Evolutionary conservation across 2,797 vertebrate species (phyloP).

Genomic region (Arnoldichthys spilopterus): DNA sequence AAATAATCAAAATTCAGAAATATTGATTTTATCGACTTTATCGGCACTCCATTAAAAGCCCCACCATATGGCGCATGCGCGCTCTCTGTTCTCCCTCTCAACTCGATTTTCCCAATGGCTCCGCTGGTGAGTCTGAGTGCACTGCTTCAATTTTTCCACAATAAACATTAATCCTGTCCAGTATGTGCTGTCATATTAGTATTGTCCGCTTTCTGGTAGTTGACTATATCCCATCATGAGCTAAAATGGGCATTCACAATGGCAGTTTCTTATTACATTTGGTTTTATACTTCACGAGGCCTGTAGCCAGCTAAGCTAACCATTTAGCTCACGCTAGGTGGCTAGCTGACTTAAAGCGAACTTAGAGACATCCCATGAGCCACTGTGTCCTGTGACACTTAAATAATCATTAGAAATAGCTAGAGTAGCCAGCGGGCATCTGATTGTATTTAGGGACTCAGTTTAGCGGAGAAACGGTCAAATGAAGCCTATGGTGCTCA

Average conservation of each 20-base stretch:
- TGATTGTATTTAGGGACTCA: background rate
- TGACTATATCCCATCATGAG: background rate
- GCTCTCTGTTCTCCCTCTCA: conserved; percentile 75
- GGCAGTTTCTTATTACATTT: background rate
- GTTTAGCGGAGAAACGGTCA: background rate
- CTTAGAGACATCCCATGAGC: background rate
- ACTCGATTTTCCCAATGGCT: conserved; percentile 83
- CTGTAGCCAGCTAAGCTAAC: conserved; percentile 30
- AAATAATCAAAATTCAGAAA: conserved; percentile 7
- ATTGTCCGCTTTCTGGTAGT: background rate
- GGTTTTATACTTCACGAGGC: background rate
- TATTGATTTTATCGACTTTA: conserved; percentile 49
- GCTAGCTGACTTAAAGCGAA: background rate
- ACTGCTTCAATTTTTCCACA: conserved; percentile 21
- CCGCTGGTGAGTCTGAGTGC: conserved; percentile 83
- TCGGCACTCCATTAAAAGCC: conserved; percentile 58
- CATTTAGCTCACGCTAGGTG: background rate
- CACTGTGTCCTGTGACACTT: background rate
- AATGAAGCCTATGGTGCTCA: background rate
- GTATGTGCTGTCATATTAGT: background rate
- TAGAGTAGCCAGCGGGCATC: too few species aligned
- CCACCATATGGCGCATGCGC: conserved; percentile 74
- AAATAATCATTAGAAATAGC: background rate
- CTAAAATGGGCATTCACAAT: background rate
- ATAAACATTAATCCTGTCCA: background rate